Evolutionary conservation across 2,797 vertebrate genomes (phyloP).

Genomic region (Silurus aristotelis): DNA sequence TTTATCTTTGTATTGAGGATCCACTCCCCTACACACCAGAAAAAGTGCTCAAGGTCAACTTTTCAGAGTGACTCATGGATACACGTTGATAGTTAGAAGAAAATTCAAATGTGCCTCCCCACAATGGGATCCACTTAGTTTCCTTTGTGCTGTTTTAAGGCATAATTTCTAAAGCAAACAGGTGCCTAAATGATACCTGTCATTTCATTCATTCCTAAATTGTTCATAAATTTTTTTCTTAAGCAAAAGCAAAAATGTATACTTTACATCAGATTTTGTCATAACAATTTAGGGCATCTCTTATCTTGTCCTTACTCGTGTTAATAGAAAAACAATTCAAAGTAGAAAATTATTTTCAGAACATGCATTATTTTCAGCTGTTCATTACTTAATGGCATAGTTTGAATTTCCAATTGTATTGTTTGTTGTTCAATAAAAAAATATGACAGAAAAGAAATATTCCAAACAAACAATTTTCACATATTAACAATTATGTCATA

Average conservation of each 20-base stretch:
- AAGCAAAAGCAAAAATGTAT: neutral
- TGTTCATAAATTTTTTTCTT: neutral
- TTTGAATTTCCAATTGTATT: neutral
- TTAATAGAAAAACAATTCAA: neutral
- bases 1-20: slow-evolving; percentile 54
- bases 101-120: neutral
- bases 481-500: slow-evolving; percentile 9
- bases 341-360: slow-evolving; percentile 1
- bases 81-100: slow-evolving; percentile 25
- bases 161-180: slow-evolving; percentile 3
- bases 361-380: neutral
- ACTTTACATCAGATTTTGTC: slow-evolving; percentile 11
- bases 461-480: neutral
- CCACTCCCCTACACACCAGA: slow-evolving; percentile 37
- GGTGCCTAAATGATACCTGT: neutral
- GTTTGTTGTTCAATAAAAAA: neutral
- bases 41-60: slow-evolving; percentile 52
- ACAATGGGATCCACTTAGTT: slow-evolving; percentile 11
- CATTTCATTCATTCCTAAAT: neutral
- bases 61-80: slow-evolving; percentile 23
- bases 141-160: neutral
- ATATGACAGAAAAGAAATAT: no score
- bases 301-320: neutral
- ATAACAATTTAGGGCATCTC: neutral
- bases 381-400: neutral